Evolutionary conservation across 2,888 invertebrate genomes (phyloP), one percentile per base, ranked within the genome.

Genomic region (Pegoplata infirma): DNA sequence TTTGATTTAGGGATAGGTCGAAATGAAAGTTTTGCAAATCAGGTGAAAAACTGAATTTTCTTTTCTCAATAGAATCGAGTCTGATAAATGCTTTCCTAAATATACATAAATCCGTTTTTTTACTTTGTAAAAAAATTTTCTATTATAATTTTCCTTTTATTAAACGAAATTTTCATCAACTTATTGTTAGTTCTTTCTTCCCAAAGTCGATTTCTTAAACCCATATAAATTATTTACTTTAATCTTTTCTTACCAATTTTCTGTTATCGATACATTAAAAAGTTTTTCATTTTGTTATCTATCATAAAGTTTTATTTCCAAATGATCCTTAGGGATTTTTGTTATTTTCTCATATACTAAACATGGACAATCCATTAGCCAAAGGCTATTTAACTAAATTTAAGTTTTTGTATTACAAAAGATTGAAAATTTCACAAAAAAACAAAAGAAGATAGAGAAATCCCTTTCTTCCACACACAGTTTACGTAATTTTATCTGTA

Each of bases 401-500:
- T 19, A 44, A 56, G 4, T 59, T 66, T 36, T 75, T 61, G 19
- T 46, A 47, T n/a, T 12, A 4, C 10, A 55, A 55, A 40, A 61
- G 16, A 32, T 61, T 12, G 44, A 14, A 59, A 53, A 67, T 40
- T 40, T 40, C 1, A 40, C 5, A 40, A 40, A 12, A 40, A 40
- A n/a, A 40, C 2, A 40, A 40, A 40, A 5, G 36, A 36, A 40
- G 12, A 28, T 6, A 8, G 36, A 12, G n/a, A 40, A n/a, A 40
- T 40, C 3, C 25, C n/a, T 40, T 40, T 40, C n/a, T 40, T n/a
- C 5, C n/a, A n/a, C n/a, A n/a, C 36, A 2, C 36, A 40, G n/a
- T 40, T n/a, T n/a, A n/a, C 12, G 36, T n/a, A 40, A 40, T 67
- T 53, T 74, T 46, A 53, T 58, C 19, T 67, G 58, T 36, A 8